Percentiles rank a stretch among this genome's conserved stretches.
Conservation (phyloP, 2,888 invertebrate species). For the Sturmia bella region DNA sequence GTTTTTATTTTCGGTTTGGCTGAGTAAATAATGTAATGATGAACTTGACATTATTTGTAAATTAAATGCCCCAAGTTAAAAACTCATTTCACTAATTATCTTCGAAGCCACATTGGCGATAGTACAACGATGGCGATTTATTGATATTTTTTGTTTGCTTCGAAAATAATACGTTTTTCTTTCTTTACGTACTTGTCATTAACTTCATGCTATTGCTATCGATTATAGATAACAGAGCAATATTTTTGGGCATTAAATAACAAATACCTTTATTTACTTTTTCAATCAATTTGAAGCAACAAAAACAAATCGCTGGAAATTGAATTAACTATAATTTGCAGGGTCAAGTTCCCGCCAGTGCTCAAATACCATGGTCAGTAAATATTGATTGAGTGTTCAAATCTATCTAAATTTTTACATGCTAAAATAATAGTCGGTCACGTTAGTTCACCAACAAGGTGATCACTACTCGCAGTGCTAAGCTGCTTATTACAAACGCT, state of each 20-base stretch:
- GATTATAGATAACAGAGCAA: constrained; percentile 18
- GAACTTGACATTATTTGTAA: constrained; percentile 68
- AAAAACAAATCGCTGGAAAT: background rate
- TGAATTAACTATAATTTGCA: constrained; percentile 26
- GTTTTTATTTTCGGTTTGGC: constrained; percentile 12
- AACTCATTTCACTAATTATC: constrained; percentile 26
- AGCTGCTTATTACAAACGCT: too few species aligned
- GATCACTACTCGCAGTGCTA: too few species aligned
- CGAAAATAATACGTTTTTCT: background rate
- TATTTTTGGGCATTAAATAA: constrained; percentile 6
- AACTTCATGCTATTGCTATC: constrained; percentile 6
- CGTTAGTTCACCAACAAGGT: too few species aligned
- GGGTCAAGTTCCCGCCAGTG: constrained; percentile 60
- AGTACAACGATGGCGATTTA: constrained; percentile 7
- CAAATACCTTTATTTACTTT: background rate
- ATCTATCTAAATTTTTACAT: too few species aligned
- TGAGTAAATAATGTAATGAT: constrained; percentile 55
- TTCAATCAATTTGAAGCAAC: background rate
- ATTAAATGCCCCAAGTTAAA: constrained; percentile 32
- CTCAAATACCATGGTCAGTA: background rate
- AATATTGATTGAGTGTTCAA: background rate
- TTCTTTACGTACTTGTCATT: background rate
- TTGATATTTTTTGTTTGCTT: constrained; percentile 23
- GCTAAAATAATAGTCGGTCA: too few species aligned
- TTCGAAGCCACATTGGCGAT: background rate